These are phyloP conservation scores for Vanacampus margaritifer DNA, from an alignment of 2,113 vertebrate genomes.

Conservation along the genomic window DNA sequence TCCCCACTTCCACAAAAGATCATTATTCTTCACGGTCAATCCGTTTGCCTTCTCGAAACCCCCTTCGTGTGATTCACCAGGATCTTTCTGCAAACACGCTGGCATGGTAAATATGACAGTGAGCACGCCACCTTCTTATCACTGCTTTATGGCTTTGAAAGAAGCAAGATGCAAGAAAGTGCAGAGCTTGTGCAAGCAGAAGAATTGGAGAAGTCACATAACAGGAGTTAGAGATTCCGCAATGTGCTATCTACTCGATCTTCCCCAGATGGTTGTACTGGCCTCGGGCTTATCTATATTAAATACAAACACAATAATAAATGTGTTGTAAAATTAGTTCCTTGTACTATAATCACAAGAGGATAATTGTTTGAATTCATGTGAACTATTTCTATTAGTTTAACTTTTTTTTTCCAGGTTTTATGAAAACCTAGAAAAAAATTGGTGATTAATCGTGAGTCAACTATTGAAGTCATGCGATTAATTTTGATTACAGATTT, in stretches of 20 bases:
- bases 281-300: neutral
- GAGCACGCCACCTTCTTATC: slow-evolving; percentile 58
- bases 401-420: too few relatives aligned
- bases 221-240: slow-evolving; percentile 62
- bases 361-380: neutral
- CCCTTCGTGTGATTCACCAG: slow-evolving; percentile 44
- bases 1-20: slow-evolving; percentile 82
- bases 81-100: slow-evolving; percentile 61
- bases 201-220: slow-evolving; percentile 61
- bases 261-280: slow-evolving; percentile 11
- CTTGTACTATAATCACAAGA: neutral
- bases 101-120: slow-evolving; percentile 43
- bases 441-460: too few relatives aligned
- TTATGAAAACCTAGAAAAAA: too few relatives aligned
- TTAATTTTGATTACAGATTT: too few relatives aligned
- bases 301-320: neutral
- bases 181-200: slow-evolving; percentile 59
- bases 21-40: slow-evolving; percentile 79
- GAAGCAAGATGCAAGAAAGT: slow-evolving; percentile 49
- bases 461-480: too few relatives aligned
- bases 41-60: slow-evolving; percentile 22
- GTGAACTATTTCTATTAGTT: too few relatives aligned
- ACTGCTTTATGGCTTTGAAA: slow-evolving; percentile 48
- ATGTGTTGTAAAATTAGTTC: neutral
- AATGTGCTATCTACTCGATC: slow-evolving; percentile 38